Percentiles rank a stretch among this genome's conserved stretches.
phyloP scores from a whole-genome alignment of 2,797 vertebrate genomes.

The Meda fulgida region DNA sequence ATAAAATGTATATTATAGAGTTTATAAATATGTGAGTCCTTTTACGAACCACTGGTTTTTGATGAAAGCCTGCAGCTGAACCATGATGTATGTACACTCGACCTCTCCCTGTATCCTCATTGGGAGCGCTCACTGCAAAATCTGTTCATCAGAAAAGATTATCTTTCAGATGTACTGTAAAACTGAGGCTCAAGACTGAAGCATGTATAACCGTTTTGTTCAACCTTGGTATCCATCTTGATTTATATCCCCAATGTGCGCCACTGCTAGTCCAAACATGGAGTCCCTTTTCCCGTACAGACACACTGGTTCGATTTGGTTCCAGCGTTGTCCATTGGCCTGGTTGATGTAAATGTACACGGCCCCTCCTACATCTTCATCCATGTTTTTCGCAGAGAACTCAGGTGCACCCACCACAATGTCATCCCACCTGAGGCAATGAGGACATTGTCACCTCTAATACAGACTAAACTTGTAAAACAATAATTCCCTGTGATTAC shows the following conservation, averaged over 20 bases:
- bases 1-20: background rate
- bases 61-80: conserved; percentile 79
- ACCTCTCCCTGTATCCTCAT: conserved; percentile 80
- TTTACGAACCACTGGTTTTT: conserved; percentile 78
- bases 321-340: conserved; percentile 77
- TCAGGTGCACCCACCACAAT: conserved; percentile 91
- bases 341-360: conserved; percentile 90
- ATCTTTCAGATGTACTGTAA: background rate
- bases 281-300: conserved; percentile 85
- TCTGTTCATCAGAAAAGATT: conserved; percentile 76
- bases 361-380: conserved; percentile 85
- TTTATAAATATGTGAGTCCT: background rate
- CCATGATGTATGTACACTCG: conserved; percentile 90
- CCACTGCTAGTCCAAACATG: conserved; percentile 93
- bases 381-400: conserved; percentile 79
- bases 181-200: background rate
- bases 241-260: conserved; percentile 89
- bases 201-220: background rate
- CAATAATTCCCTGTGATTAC: background rate
- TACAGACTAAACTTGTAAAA: background rate
- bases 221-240: conserved; percentile 89
- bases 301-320: conserved; percentile 75
- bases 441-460: background rate
- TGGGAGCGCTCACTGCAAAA: conserved; percentile 91
- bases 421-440: conserved; percentile 87